Evolutionary conservation across 2,113 vertebrate species (phyloP), one percentile per base, ranked within the genome.

Genomic region (Loxodonta africana): DNA sequence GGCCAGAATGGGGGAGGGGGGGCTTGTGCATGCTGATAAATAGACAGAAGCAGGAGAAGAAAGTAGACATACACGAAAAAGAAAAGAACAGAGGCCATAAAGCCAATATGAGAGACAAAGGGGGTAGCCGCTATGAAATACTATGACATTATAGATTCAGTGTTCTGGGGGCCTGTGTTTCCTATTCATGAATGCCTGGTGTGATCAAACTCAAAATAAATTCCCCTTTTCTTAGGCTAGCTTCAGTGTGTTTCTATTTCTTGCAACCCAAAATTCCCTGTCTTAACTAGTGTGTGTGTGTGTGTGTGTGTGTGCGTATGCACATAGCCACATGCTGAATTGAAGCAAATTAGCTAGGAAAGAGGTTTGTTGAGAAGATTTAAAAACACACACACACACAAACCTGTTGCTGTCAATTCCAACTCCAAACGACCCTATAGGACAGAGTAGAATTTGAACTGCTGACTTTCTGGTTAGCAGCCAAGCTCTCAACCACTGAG

Each of bases 211-310:
- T 90, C 48, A 76, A 95, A 81, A 65, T 77, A 63, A 88, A 73
- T 69, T 94, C 81, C 33, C 41, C 26, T 90, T 94, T 92, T 41
- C 67, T 73, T 90, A 89, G 46, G 25, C 53, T 94, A 82, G 12
- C n/a, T 77, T 57, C 20, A 93, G 78, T 26, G 20, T 80, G 30
- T 83, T 83, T 83, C 46, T 91, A 1, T 87, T 53, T 57, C 53
- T 57, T 57, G 53, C 15, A 17, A 57, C 11, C 53, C 12, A 57
- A 57, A 57, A 57, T 80, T 74, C 62, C 44, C 33, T 73, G 21
- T 74, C 37, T 78, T 88, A 48, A 60, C 51, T 85, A 83, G 21
- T 48, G 48, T 57, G 23, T 9, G 21, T 11, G 2, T 18, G 41
- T 46, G 37, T 26, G 8, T 23, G 41, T 25, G 41, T 4, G 21